Evolutionary conservation across 1,140 invertebrate species (phyloP).

Genomic region (Campodea augens): DNA sequence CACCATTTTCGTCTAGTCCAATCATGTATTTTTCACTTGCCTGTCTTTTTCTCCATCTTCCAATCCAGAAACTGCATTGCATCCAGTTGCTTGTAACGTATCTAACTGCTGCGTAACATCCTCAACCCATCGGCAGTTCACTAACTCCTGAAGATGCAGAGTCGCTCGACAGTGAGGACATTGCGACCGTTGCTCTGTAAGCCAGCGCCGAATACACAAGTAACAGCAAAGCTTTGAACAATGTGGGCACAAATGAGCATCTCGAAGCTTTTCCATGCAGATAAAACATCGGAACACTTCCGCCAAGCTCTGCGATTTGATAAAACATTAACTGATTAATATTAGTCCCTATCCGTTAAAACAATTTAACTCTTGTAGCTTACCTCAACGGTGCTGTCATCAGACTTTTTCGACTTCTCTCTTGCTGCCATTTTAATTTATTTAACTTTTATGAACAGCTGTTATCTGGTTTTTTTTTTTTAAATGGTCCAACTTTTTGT

Average conservation of each 20-base stretch:
- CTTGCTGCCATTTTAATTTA: too few relatives aligned
- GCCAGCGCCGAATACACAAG: slow-evolving; percentile 71
- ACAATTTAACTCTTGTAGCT: too few relatives aligned
- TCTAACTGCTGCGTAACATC: slow-evolving; percentile 86
- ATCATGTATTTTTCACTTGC: slow-evolving; percentile 21
- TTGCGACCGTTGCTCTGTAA: slow-evolving; percentile 77
- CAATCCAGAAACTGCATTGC: slow-evolving; percentile 17
- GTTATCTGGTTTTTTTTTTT: too few relatives aligned
- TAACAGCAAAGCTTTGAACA: slow-evolving; percentile 89
- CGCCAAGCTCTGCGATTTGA: slow-evolving; percentile 56
- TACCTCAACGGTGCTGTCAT: too few relatives aligned
- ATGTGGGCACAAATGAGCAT: slow-evolving; percentile 82
- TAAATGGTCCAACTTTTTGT: too few relatives aligned
- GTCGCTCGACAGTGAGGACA: slow-evolving; percentile 83
- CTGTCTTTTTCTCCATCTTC: slow-evolving; percentile 42
- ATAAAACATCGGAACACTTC: slow-evolving; percentile 93
- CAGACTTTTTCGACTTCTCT: too few relatives aligned
- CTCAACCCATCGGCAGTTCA: slow-evolving; percentile 87
- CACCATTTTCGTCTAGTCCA: too few relatives aligned
- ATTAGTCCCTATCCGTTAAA: too few relatives aligned
- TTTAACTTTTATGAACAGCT: too few relatives aligned
- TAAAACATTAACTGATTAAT: too few relatives aligned
- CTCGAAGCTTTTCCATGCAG: slow-evolving; percentile 86
- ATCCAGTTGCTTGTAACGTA: slow-evolving; percentile 50
- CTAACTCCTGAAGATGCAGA: slow-evolving; percentile 72